A percentile compares a stretch with the other conserved stretches of the same genome.
phyloP scores from a whole-genome alignment of 2,113 vertebrate genomes.

The Eptesicus fuscus region DNA sequence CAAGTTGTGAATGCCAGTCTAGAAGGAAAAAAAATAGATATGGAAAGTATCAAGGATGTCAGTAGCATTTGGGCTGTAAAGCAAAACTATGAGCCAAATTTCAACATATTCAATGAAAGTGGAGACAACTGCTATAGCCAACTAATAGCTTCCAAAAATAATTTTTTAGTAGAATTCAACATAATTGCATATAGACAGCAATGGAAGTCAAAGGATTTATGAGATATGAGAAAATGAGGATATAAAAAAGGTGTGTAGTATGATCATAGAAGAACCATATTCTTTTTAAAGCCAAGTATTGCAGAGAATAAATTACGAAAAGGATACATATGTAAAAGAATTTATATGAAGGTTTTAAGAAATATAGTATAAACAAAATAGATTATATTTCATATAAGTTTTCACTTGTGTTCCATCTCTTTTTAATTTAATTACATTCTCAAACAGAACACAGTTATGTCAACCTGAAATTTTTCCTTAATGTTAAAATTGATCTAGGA shows the following conservation, averaged over 20 bases:
- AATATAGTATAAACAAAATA: background rate
- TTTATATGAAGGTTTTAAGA: background rate
- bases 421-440: background rate
- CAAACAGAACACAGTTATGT: background rate
- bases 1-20: background rate
- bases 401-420: background rate
- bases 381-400: background rate
- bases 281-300: background rate
- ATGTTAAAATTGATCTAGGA: slow-evolving; percentile 13
- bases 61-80: background rate
- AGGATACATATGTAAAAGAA: background rate
- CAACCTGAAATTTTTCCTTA: slow-evolving; percentile 15
- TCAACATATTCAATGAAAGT: background rate
- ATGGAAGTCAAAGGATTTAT: background rate
- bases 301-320: background rate
- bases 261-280: background rate
- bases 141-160: background rate
- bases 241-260: background rate
- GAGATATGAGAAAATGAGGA: background rate
- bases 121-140: background rate
- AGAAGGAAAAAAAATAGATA: background rate
- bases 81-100: background rate
- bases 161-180: background rate
- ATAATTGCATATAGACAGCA: background rate
- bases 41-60: background rate